These are phyloP conservation scores for Acropora tenuis DNA, from an alignment of 64 coral and sea anemone species.

Conservation along the genomic window DNA sequence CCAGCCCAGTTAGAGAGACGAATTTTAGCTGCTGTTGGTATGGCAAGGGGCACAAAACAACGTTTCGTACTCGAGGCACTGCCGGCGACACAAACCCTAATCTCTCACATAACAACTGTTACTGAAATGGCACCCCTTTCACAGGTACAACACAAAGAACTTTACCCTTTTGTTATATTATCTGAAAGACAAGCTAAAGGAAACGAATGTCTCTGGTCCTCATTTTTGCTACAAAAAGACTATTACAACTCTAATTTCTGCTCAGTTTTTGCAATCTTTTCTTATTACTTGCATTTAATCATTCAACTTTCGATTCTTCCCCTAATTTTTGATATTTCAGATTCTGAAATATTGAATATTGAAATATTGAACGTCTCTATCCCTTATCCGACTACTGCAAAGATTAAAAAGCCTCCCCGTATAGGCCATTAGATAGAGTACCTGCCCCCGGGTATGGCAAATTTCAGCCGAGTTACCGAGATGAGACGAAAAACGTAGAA, in stretches of 20 bases:
- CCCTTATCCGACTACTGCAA: neutral
- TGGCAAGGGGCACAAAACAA: neutral
- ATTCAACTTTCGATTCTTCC: neutral
- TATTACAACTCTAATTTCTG: no score
- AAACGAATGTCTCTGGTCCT: neutral
- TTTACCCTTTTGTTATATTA: neutral
- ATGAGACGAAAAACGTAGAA: no score
- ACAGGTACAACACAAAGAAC: neutral
- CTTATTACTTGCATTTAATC: conserved; percentile 15
- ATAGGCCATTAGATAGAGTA: neutral
- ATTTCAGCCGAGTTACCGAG: neutral
- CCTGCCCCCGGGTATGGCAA: neutral
- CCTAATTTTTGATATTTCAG: neutral
- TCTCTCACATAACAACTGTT: conserved; percentile 5
- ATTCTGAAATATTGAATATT: neutral
- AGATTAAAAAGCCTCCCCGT: neutral
- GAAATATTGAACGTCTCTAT: neutral
- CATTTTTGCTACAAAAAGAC: no score
- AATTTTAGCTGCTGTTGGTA: neutral
- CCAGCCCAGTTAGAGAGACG: neutral
- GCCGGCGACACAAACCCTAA: neutral
- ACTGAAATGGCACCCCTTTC: neutral
- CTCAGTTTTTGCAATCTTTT: conserved; percentile 3
- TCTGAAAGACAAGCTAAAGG: neutral
- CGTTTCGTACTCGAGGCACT: neutral